A percentile compares a stretch with the other conserved stretches of the same genome.
Conservation (phyloP, 2,113 vertebrate species). For the Hylia prasina region DNA sequence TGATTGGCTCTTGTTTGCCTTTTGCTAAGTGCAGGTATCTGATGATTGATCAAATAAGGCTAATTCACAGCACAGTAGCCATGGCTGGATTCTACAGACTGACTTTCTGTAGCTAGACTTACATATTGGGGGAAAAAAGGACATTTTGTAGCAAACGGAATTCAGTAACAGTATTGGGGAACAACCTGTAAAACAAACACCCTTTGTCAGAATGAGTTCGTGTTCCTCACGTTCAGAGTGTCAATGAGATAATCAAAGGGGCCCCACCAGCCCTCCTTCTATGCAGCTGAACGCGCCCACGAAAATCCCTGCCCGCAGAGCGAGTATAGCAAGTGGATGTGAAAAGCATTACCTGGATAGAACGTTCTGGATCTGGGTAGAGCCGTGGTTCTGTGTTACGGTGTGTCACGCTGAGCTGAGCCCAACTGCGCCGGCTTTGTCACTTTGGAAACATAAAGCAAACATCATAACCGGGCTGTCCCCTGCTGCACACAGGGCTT, state of each 20-base stretch:
- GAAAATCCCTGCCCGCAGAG: constrained; percentile 13
- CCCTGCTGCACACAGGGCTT: not conserved
- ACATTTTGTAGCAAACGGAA: constrained; percentile 67
- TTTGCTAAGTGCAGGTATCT: constrained; percentile 72
- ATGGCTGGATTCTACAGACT: constrained; percentile 61
- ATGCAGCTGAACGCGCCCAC: constrained; percentile 52
- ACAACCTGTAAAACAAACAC: constrained; percentile 42
- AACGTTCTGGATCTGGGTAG: not conserved
- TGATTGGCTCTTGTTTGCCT: constrained; percentile 70
- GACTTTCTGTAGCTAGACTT: constrained; percentile 71
- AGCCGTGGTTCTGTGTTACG: not conserved
- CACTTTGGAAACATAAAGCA: not conserved
- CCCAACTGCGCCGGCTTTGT: not conserved
- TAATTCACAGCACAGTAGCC: constrained; percentile 67
- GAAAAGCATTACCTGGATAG: not conserved
- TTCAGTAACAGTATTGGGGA: constrained; percentile 67
- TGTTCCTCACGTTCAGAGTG: constrained; percentile 47
- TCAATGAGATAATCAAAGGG: constrained; percentile 45
- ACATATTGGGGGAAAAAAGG: constrained; percentile 57
- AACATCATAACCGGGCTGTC: not conserved
- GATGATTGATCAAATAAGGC: constrained; percentile 71
- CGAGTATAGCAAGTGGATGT: constrained; percentile 18
- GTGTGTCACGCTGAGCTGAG: not conserved
- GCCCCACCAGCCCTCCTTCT: constrained; percentile 41
- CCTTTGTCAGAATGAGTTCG: constrained; percentile 20